Percentiles rank a stretch among this genome's conserved stretches.
Evolutionary conservation across 2,797 vertebrate species (phyloP).

Genomic region (Acrossocheilus fasciatus): DNA sequence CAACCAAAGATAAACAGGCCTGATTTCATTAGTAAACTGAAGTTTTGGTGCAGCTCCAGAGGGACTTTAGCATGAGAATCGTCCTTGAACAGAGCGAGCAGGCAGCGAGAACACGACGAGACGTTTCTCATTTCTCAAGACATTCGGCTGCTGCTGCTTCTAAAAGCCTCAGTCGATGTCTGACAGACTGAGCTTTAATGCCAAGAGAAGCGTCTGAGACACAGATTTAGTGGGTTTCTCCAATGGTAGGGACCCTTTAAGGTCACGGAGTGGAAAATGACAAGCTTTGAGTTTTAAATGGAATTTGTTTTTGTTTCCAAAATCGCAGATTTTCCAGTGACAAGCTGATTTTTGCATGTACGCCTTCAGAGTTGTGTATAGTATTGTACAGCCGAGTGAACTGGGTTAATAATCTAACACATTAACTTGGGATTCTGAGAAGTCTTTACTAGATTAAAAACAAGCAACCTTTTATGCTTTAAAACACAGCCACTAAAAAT

Average conservation of each 20-base stretch:
- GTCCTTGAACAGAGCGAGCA: background rate
- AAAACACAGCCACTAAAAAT: background rate
- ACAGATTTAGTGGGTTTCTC: no score
- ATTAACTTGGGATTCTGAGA: constrained; percentile 3
- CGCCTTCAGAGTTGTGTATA: background rate
- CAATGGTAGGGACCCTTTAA: background rate
- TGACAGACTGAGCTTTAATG: constrained; percentile 2
- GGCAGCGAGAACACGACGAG: background rate
- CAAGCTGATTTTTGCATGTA: background rate
- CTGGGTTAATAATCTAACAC: constrained; percentile 13
- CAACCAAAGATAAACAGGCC: background rate
- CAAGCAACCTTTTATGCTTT: background rate
- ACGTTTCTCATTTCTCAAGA: constrained; percentile 3
- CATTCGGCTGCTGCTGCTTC: no score
- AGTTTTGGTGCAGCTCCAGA: background rate
- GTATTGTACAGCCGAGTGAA: background rate
- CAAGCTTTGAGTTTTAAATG: background rate
- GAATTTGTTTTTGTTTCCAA: background rate
- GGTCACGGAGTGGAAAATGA: background rate
- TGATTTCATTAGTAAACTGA: background rate
- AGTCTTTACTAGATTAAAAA: background rate
- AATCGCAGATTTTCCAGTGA: background rate
- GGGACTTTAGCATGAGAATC: background rate
- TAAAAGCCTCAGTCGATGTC: background rate
- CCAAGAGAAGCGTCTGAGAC: background rate